Conservation (phyloP, 2,113 vertebrate species). For the Cromileptes altivelis region DNA sequence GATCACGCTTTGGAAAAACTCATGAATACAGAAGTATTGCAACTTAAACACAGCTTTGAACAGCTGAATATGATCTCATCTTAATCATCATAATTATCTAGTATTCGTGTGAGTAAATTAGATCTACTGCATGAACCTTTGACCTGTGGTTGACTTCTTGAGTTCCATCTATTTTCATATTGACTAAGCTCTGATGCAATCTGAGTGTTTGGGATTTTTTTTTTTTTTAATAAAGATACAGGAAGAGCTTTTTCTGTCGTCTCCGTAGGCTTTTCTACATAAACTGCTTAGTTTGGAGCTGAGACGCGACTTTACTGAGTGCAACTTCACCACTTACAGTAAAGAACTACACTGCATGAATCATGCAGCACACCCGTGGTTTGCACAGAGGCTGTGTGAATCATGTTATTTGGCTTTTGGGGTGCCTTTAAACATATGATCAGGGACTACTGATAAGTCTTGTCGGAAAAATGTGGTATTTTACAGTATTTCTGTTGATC, state of each 20-base stretch:
- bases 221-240: neutral
- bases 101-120: neutral
- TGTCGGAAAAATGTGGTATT: neutral
- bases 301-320: neutral
- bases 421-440: neutral
- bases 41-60: neutral
- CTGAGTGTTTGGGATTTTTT: neutral
- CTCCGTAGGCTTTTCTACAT: neutral
- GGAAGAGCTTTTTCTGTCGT: neutral
- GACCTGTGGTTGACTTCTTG: neutral
- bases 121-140: neutral
- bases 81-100: neutral
- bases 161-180: neutral
- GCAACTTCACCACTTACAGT: neutral
- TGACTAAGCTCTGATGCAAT: constrained; percentile 12
- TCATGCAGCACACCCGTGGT: neutral
- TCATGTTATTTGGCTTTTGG: neutral
- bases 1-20: neutral
- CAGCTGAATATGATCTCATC: neutral
- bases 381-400: neutral
- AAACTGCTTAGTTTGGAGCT: neutral
- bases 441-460: neutral
- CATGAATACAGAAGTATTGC: neutral
- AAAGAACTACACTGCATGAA: neutral
- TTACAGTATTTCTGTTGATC: neutral